phyloP scores from a whole-genome alignment of 1,140 invertebrate species.

The Cyclina sinensis region DNA sequence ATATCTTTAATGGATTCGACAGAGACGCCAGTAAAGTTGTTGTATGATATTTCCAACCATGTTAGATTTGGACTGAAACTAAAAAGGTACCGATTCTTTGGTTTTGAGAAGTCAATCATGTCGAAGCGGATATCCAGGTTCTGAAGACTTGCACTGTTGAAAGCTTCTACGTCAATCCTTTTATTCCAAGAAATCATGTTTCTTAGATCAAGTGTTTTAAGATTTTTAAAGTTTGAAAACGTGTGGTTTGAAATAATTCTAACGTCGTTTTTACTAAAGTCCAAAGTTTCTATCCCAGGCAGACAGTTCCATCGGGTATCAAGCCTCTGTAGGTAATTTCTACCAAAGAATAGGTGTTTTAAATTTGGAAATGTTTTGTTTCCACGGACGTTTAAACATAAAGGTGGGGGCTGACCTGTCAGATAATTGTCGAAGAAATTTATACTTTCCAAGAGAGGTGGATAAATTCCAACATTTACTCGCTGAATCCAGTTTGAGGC shows the following conservation, averaged over 20 bases:
- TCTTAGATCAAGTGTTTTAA: not conserved
- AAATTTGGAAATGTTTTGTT: not conserved
- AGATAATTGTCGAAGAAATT: constrained; percentile 11
- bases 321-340: constrained; percentile 5
- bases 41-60: constrained; percentile 32
- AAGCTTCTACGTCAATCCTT: not conserved
- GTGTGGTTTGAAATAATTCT: not conserved
- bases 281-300: not conserved
- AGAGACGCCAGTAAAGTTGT: not conserved
- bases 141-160: not conserved
- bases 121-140: not conserved
- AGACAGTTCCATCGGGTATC: constrained; percentile 17
- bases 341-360: not conserved
- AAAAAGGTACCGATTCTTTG: not conserved
- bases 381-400: not conserved
- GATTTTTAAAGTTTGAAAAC: not conserved
- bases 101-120: constrained; percentile 6
- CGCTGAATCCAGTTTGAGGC: not conserved
- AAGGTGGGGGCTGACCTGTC: not conserved
- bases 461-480: not conserved
- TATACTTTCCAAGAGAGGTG: not conserved
- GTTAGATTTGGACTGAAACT: not conserved
- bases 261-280: constrained; percentile 29
- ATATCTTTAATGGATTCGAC: not conserved
- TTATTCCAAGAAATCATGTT: not conserved